Evolutionary conservation across 2,113 vertebrate species (phyloP).

Genomic region (Athene noctua): DNA sequence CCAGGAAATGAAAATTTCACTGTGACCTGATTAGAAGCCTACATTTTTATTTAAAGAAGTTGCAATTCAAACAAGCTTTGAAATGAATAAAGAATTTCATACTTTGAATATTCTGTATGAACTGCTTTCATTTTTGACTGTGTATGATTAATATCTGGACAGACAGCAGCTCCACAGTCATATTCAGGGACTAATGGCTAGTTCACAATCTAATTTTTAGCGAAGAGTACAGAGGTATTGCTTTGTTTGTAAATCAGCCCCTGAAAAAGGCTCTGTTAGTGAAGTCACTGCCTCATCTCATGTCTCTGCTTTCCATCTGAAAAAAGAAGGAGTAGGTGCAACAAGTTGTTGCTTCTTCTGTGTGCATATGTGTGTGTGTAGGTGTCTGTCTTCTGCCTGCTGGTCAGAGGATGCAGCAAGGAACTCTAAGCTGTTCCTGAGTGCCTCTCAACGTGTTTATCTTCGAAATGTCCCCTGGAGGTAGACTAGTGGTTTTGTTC

Average conservation of each 20-base stretch:
- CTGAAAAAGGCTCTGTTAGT: background rate
- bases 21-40: conserved; percentile 32
- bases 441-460: background rate
- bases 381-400: background rate
- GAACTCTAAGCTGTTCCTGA: background rate
- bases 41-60: background rate
- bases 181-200: background rate
- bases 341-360: background rate
- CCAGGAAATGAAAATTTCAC: conserved; percentile 42
- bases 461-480: background rate
- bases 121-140: background rate
- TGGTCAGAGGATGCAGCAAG: background rate
- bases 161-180: background rate
- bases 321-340: background rate
- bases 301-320: background rate
- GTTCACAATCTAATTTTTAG: background rate
- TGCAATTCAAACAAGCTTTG: conserved; percentile 19
- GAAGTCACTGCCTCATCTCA: background rate
- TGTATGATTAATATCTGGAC: background rate
- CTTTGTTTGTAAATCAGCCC: background rate
- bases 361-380: fast-evolving
- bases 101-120: background rate
- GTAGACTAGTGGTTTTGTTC: background rate
- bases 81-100: background rate
- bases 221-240: background rate